Percentiles rank a stretch among this genome's conserved stretches.
These are phyloP conservation scores for Lasioglossum vierecki DNA, from an alignment of 2,888 invertebrate species.

Conservation along the genomic window DNA sequence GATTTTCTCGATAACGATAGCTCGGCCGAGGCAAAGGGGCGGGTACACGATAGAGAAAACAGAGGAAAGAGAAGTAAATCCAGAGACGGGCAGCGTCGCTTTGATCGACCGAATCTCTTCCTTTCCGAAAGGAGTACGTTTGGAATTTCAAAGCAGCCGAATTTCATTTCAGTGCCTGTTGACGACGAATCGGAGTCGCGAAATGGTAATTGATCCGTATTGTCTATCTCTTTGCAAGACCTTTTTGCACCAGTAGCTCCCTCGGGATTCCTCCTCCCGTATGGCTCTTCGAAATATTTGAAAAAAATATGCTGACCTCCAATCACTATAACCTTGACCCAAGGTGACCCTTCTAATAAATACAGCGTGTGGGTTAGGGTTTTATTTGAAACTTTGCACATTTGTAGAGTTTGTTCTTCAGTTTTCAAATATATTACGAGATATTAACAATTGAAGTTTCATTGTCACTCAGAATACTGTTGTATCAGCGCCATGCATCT, in stretches of 20 bases:
- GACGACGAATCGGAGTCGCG: slow-evolving; percentile 72
- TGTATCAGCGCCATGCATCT: no score
- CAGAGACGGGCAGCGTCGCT: slow-evolving; percentile 38
- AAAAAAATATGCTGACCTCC: not conserved
- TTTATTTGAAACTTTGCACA: not conserved
- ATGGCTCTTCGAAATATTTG: not conserved
- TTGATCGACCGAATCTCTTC: slow-evolving; percentile 50
- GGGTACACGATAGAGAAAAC: not conserved
- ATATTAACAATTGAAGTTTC: no score
- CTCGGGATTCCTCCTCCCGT: not conserved
- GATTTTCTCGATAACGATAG: slow-evolving; percentile 46
- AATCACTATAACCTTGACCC: not conserved
- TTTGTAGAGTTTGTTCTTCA: no score
- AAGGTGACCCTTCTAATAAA: not conserved
- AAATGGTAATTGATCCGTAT: slow-evolving; percentile 68
- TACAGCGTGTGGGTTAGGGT: not conserved
- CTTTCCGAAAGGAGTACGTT: slow-evolving; percentile 53
- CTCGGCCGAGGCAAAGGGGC: not conserved
- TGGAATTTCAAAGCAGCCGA: slow-evolving; percentile 76
- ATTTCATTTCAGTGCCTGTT: slow-evolving; percentile 72
- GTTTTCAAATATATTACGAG: no score
- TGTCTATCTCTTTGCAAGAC: slow-evolving; percentile 46
- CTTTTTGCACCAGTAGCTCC: not conserved
- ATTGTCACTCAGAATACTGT: no score
- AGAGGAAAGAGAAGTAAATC: slow-evolving; percentile 4